Conservation (phyloP, 2,113 vertebrate species). For the Mola mola region DNA sequence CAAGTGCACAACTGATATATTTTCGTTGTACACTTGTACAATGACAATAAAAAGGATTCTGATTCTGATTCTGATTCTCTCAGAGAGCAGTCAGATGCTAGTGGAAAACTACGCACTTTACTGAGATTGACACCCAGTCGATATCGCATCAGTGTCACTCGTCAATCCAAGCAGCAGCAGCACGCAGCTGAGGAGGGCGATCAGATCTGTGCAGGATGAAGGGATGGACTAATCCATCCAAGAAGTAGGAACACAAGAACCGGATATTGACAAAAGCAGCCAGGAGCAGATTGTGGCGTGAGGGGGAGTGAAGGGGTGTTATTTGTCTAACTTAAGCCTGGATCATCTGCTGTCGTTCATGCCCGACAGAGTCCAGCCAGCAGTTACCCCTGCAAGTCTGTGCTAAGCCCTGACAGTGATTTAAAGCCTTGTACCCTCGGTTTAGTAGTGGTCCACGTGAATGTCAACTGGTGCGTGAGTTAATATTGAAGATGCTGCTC, state of each 20-base stretch:
- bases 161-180: slow-evolving; percentile 4
- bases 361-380: slow-evolving; percentile 27
- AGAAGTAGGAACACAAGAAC: slow-evolving; percentile 13
- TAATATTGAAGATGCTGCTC: slow-evolving; percentile 26
- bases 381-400: slow-evolving; percentile 12
- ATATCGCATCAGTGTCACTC: too few species aligned
- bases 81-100: too few species aligned
- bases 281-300: slow-evolving; percentile 1
- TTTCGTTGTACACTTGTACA: too few species aligned
- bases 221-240: not conserved
- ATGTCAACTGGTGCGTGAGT: slow-evolving; percentile 38
- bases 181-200: slow-evolving; percentile 12
- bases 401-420: slow-evolving; percentile 34
- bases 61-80: slow-evolving; percentile 10
- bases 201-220: slow-evolving; percentile 1
- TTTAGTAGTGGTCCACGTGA: slow-evolving; percentile 17
- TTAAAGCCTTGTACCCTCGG: too few species aligned
- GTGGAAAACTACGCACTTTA: too few species aligned
- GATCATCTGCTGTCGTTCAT: slow-evolving; percentile 42
- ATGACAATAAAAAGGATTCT: too few species aligned
- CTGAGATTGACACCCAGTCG: too few species aligned
- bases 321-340: slow-evolving; percentile 55
- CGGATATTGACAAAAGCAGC: slow-evolving; percentile 44
- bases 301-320: slow-evolving; percentile 7
- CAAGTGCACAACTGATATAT: too few species aligned